Evolutionary conservation across 2,797 vertebrate species (phyloP), one percentile per base, ranked within the genome.

Genomic region (Pipistrellus nathusii): DNA sequence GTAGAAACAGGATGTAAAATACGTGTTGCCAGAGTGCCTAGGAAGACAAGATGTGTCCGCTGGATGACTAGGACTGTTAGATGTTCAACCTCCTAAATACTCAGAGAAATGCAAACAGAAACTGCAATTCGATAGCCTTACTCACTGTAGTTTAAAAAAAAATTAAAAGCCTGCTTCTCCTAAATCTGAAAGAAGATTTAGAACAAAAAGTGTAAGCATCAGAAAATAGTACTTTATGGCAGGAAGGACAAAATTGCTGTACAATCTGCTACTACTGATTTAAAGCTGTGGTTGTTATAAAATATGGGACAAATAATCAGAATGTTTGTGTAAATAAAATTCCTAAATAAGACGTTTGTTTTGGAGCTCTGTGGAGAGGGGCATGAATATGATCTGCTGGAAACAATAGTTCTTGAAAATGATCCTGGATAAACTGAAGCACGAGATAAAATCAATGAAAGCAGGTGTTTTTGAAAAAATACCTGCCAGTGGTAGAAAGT

Each of bases 361-460:
- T 8, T 27, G 35, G 38, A 18, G 27, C 15, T 81, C 2, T 8
- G 7, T 1, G 13, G 20, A 72, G 9, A 68, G 18, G 25, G 27
- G 1, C 13, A 6, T 48, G 25, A 85, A 90, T 17, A 66, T 35
- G 14, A 32, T 3, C 9, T 83, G 9, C 87, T 77, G 23, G 53
- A 32, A 93, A 85, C 8, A 76, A 38, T 1, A n/a, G 18, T 90
- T 92, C 23, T 66, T 88, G 57, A 27, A 92, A 68, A 62, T 88
- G 64, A 53, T 18, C 48, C 20, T 23, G 51, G 32, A 32, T 44
- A 77, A 89, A 14, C 10, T 59, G 41, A 92, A 93, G 23, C 44
- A 90, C 10, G 14, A 38, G 10, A 53, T 55, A 48, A 91, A 77
- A 44, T 87, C 35, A 81, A 77, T 21, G 25, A 72, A 77, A 77